Evolutionary conservation across 2,113 vertebrate species (phyloP).

Genomic region (Camelus dromedarius): DNA sequence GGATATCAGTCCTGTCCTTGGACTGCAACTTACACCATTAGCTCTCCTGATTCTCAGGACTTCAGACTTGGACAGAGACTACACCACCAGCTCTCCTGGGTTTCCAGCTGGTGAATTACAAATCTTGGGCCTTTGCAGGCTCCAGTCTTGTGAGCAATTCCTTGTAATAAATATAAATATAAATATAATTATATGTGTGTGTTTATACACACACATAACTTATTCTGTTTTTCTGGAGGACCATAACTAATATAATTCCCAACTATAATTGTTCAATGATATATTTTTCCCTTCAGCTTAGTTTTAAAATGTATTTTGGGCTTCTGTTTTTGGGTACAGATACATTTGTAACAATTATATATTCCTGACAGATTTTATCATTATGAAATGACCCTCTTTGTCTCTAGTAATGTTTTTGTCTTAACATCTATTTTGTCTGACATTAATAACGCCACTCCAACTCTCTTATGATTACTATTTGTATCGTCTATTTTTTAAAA

Average conservation of each 20-base stretch:
- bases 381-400: neutral
- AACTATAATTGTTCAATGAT: neutral
- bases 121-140: neutral
- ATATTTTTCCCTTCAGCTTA: neutral
- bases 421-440: neutral
- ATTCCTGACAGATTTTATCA: neutral
- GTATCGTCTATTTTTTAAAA: neutral
- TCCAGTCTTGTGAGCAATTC: neutral
- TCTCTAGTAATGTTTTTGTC: neutral
- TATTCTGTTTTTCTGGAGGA: neutral
- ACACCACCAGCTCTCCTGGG: neutral
- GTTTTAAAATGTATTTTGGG: neutral
- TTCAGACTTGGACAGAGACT: neutral
- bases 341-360: neutral
- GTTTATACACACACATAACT: neutral
- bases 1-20: neutral
- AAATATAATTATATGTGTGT: neutral
- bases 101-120: neutral
- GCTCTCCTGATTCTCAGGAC: neutral
- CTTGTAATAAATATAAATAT: neutral
- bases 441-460: neutral
- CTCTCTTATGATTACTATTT: neutral
- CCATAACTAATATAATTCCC: neutral
- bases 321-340: neutral
- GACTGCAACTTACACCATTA: neutral